Conservation (phyloP, 1,140 invertebrate genomes). For the Polypedilum vanderplanki region DNA sequence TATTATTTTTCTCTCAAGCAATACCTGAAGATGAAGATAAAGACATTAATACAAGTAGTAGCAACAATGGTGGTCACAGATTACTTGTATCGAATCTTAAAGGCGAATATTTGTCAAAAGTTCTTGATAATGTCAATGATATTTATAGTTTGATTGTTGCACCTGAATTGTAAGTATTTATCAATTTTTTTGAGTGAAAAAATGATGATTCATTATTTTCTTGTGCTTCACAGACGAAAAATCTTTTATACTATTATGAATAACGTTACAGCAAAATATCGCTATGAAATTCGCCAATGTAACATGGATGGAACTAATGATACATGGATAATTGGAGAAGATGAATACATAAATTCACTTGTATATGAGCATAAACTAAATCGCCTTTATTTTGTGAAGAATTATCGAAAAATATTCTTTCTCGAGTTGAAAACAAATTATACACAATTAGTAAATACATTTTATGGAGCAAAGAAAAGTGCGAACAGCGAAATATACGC, state of each 20-base stretch:
- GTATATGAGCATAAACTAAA: conserved; percentile 53
- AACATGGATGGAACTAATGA: conserved; percentile 55
- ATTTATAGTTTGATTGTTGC: conserved; percentile 56
- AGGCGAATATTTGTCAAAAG: conserved; percentile 59
- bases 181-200: too few relatives aligned
- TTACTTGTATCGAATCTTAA: conserved; percentile 63
- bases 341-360: conserved; percentile 36
- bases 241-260: conserved; percentile 46
- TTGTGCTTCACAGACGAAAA: conserved; percentile 48
- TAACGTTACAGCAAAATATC: conserved; percentile 46
- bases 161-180: conserved; percentile 49
- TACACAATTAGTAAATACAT: conserved; percentile 38
- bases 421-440: conserved; percentile 50
- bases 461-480: conserved; percentile 47
- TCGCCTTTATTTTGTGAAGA: conserved; percentile 63
- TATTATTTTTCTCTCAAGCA: conserved; percentile 17
- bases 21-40: conserved; percentile 65
- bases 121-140: conserved; percentile 40
- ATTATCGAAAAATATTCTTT: conserved; percentile 56
- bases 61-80: conserved; percentile 38
- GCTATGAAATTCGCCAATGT: conserved; percentile 50
- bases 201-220: too few relatives aligned
- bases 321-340: neutral
- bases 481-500: conserved; percentile 33
- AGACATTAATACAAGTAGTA: conserved; percentile 46